Evolutionary conservation across 2,888 invertebrate species (phyloP).

Genomic region (Hofmannophila pseudospretella): DNA sequence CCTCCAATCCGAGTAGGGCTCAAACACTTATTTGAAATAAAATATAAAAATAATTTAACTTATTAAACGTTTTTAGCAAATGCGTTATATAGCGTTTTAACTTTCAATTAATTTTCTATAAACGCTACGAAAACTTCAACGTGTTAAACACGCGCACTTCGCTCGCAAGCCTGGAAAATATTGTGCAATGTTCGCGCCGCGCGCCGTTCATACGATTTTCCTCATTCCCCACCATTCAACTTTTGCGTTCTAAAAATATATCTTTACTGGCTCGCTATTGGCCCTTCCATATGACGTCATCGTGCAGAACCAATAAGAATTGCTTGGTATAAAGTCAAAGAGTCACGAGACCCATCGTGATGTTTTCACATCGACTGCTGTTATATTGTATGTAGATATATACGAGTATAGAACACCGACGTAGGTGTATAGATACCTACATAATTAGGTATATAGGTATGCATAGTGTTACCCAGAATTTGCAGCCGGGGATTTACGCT

Average conservation of each 20-base stretch:
- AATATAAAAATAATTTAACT: background rate
- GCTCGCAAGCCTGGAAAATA: slow-evolving; percentile 45
- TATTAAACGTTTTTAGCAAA: background rate
- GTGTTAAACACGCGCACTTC: slow-evolving; percentile 35
- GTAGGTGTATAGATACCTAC: too few relatives aligned
- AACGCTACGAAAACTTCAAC: slow-evolving; percentile 15
- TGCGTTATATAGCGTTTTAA: background rate
- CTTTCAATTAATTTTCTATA: background rate
- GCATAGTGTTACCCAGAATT: background rate
- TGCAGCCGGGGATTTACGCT: slow-evolving; percentile 37
- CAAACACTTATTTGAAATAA: slow-evolving; percentile 16
- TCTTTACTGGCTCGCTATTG: slow-evolving; percentile 37
- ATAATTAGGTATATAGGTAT: too few relatives aligned
- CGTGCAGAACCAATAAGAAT: slow-evolving; percentile 42
- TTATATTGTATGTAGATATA: background rate
- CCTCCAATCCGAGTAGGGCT: slow-evolving; percentile 28
- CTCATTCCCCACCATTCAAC: slow-evolving; percentile 53
- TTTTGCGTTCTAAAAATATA: slow-evolving; percentile 68
- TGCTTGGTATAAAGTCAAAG: slow-evolving; percentile 18
- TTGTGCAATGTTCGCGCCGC: slow-evolving; percentile 61
- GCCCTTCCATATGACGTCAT: slow-evolving; percentile 56
- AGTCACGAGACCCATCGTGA: slow-evolving; percentile 53
- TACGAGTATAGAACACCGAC: background rate
- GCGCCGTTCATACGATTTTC: slow-evolving; percentile 48
- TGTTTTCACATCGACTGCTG: too few relatives aligned